Evolutionary conservation across 1,140 invertebrate genomes (phyloP).

Genomic region (Phenacoccus solenopsis): DNA sequence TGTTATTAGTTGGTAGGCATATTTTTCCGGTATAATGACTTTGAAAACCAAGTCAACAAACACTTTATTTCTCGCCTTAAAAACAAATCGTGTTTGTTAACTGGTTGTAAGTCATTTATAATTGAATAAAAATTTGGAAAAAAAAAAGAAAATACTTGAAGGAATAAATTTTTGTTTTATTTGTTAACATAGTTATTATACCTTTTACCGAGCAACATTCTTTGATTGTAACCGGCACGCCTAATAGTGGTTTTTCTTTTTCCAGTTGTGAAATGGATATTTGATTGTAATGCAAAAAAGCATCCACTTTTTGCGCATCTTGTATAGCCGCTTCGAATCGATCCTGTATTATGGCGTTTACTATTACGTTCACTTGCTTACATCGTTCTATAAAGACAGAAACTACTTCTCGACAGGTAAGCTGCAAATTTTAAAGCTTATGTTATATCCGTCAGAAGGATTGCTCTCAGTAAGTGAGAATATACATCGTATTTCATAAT

Average conservation of each 20-base stretch:
- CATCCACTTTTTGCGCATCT: slow-evolving; percentile 42
- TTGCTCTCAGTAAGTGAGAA: not conserved
- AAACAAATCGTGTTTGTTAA: not conserved
- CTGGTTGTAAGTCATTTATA: not conserved
- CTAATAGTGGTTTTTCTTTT: slow-evolving; percentile 44
- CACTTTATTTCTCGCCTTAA: not conserved
- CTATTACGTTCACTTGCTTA: slow-evolving; percentile 46
- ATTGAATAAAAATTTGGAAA: not conserved
- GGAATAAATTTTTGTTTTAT: not conserved
- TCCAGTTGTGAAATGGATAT: slow-evolving; percentile 38
- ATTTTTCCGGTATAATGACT: not conserved
- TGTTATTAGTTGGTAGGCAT: no score
- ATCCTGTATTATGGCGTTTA: slow-evolving; percentile 55
- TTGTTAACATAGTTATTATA: slow-evolving; percentile 22
- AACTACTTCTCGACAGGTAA: slow-evolving; percentile 47
- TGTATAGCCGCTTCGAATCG: slow-evolving; percentile 47
- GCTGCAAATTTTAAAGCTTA: slow-evolving; percentile 30
- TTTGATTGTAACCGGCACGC: slow-evolving; percentile 52
- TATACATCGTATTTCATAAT: not conserved
- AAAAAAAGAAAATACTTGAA: not conserved
- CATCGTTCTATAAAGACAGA: slow-evolving; percentile 49
- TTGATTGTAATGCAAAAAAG: slow-evolving; percentile 32
- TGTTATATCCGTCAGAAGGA: not conserved
- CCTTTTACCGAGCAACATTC: slow-evolving; percentile 51
- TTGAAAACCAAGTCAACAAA: not conserved